Evolutionary conservation across 2,797 vertebrate species (phyloP), one percentile per base, ranked within the genome.

Genomic region (Synanceia verrucosa): DNA sequence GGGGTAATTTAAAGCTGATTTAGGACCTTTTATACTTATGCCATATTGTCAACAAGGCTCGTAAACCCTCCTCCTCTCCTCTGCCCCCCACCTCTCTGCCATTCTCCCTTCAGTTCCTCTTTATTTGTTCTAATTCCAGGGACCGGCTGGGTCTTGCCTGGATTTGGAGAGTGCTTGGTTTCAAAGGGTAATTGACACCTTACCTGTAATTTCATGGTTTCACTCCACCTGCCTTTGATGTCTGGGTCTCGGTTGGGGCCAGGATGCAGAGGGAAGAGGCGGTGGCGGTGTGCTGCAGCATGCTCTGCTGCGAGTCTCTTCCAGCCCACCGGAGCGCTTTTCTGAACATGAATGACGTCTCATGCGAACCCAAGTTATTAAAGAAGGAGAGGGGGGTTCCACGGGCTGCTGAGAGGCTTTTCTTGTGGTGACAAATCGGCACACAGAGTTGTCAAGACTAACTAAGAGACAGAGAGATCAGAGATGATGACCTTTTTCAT

Each of bases 121-220:
- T 91, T 90, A 92, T 94, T 90, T 92, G 88, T 92, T 93, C 90
- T 94, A 91, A 92, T 94, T 94, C 93, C 94, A 93, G 92, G 78
- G 94, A 92, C 94, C 82, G 87, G 94, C 94, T 88, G 66, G 85
- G 93, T 94, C 94, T 95, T 95, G 94, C 93, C 94, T 93, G 93
- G 92, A 90, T 94, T 93, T 92, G 91, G 90, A 92, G 92, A 91
- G 93, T 93, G 90, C 93, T 92, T 90, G 91, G 93, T 94, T 94
- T 95, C 94, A 94, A 94, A 94, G 94, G 91, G 93, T 95, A 94
- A 94, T 94, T 94, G 94, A 95, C 93, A 95, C 94, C 94, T 93
- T 94, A 92, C 91, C 93, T 95, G 93, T 95, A 94, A 95, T 94
- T 95, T 94, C 88, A 94, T 92, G 94, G 94, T 94, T 95, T 94